Percentiles rank a stretch among this genome's conserved stretches.
Evolutionary conservation across 2,113 vertebrate species (phyloP).

Genomic region (Sturnus vulgaris): DNA sequence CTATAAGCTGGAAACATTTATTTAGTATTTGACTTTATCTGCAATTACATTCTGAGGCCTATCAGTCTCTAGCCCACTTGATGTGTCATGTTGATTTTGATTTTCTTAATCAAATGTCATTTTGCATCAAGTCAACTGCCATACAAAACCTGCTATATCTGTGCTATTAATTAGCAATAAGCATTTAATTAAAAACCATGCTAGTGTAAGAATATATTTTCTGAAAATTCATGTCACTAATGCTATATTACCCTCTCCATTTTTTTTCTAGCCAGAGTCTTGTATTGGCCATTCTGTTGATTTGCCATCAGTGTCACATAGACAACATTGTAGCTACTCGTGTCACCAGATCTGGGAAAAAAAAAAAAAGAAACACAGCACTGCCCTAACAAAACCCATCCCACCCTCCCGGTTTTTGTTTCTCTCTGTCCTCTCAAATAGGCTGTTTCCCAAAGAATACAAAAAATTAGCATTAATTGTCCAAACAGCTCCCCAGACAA

Average conservation of each 20-base stretch:
- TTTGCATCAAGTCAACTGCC: constrained; percentile 38
- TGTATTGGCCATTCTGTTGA: not conserved
- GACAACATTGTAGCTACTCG: not conserved
- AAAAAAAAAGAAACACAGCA: not conserved
- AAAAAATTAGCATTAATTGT: not conserved
- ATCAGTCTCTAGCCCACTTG: constrained; percentile 20
- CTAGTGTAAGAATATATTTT: not conserved
- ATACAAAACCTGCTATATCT: not conserved
- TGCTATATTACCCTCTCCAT: not conserved
- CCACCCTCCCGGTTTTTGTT: not conserved
- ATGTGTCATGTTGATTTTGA: constrained; percentile 57
- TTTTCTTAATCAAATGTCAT: constrained; percentile 56
- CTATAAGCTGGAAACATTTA: constrained; percentile 32
- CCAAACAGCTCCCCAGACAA: not conserved
- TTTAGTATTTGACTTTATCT: constrained; percentile 24
- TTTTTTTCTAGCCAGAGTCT: not conserved
- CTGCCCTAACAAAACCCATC: not conserved
- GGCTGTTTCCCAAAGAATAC: not conserved
- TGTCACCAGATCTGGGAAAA: not conserved
- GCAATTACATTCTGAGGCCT: constrained; percentile 32
- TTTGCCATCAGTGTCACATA: not conserved
- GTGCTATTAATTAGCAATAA: constrained; percentile 31
- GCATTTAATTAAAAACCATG: not conserved
- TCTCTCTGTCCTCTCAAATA: not conserved
- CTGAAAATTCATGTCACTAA: not conserved